A percentile compares a stretch with the other conserved stretches of the same genome.
These are phyloP conservation scores for Scomberomorus guttatus DNA, from an alignment of 2,797 vertebrate genomes.

Conservation along the genomic window DNA sequence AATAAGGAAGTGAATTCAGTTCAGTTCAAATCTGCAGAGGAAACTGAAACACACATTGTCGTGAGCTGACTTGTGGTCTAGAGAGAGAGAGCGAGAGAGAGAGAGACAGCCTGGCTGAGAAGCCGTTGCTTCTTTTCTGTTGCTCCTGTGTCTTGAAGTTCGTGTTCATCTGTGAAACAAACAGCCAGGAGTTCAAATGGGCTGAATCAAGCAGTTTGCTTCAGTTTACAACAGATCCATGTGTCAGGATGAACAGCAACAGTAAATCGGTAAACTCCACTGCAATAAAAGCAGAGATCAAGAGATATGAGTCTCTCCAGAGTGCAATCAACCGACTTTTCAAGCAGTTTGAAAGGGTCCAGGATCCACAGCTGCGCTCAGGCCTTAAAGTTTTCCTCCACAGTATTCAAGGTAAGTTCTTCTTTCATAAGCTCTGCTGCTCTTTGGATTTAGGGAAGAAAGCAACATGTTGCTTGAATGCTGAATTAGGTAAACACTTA, in stretches of 20 bases:
- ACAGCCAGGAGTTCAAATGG: conserved; percentile 73
- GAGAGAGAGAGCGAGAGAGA: conserved; percentile 42
- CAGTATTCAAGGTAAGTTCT: conserved; percentile 87
- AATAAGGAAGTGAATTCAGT: conserved; percentile 86
- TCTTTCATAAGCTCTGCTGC: not conserved
- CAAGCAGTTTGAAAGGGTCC: conserved; percentile 88
- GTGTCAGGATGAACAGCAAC: conserved; percentile 83
- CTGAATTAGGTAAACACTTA: not conserved
- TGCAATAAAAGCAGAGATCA: conserved; percentile 90
- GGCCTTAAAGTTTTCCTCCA: conserved; percentile 88
- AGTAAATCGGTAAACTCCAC: conserved; percentile 80
- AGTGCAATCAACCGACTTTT: conserved; percentile 85
- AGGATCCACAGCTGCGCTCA: conserved; percentile 85
- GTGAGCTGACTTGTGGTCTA: conserved; percentile 71
- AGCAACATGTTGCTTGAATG: not conserved
- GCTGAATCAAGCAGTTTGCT: conserved; percentile 70
- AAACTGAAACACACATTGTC: conserved; percentile 74
- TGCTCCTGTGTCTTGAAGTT: conserved; percentile 23
- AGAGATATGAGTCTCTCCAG: conserved; percentile 87
- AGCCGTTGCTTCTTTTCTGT: conserved; percentile 28
- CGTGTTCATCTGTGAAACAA: conserved; percentile 44
- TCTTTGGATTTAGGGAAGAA: not conserved
- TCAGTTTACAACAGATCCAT: conserved; percentile 51
- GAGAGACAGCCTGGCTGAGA: conserved; percentile 19
- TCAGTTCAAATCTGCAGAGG: conserved; percentile 78